These are phyloP conservation scores for Phoebastria nigripes DNA, from an alignment of 2,797 vertebrate species.

Conservation along the genomic window DNA sequence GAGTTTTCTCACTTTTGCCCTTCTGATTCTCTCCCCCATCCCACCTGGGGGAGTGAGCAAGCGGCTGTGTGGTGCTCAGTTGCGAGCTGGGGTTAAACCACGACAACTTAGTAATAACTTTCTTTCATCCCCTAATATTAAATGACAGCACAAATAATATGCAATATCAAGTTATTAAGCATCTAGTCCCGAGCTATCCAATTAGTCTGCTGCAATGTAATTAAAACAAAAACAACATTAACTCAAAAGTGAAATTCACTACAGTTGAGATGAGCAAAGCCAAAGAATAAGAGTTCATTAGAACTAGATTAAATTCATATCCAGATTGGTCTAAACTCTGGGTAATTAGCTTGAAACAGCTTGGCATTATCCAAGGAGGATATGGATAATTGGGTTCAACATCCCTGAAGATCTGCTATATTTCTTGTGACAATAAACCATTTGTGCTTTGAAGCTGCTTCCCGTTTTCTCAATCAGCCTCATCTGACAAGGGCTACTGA, in stretches of 20 bases:
- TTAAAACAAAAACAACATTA: slow-evolving; percentile 64
- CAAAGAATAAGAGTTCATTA: slow-evolving; percentile 59
- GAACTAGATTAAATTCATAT: slow-evolving; percentile 53
- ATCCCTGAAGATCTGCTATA: slow-evolving; percentile 59
- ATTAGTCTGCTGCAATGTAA: slow-evolving; percentile 51
- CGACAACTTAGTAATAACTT: not conserved
- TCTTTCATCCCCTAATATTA: slow-evolving; percentile 39
- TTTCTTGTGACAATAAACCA: slow-evolving; percentile 64
- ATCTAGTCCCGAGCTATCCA: slow-evolving; percentile 51
- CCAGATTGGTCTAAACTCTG: slow-evolving; percentile 64
- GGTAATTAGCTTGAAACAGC: slow-evolving; percentile 68
- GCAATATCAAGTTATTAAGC: slow-evolving; percentile 56
- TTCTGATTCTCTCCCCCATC: too few species aligned
- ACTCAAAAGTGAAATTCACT: slow-evolving; percentile 39
- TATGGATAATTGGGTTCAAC: slow-evolving; percentile 70
- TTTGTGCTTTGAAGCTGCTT: slow-evolving; percentile 49
- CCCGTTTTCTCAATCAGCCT: slow-evolving; percentile 27
- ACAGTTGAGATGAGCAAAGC: slow-evolving; percentile 29
- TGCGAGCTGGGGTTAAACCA: too few species aligned
- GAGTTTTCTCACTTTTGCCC: too few species aligned
- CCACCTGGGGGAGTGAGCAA: too few species aligned
- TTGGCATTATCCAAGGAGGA: slow-evolving; percentile 62
- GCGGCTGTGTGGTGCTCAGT: too few species aligned
- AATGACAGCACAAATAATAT: slow-evolving; percentile 53
- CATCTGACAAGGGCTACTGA: slow-evolving; percentile 54